Percentiles rank a stretch among this genome's conserved stretches.
Evolutionary conservation across 2,888 invertebrate species (phyloP).

Genomic region (Cataglyphis livida): DNA sequence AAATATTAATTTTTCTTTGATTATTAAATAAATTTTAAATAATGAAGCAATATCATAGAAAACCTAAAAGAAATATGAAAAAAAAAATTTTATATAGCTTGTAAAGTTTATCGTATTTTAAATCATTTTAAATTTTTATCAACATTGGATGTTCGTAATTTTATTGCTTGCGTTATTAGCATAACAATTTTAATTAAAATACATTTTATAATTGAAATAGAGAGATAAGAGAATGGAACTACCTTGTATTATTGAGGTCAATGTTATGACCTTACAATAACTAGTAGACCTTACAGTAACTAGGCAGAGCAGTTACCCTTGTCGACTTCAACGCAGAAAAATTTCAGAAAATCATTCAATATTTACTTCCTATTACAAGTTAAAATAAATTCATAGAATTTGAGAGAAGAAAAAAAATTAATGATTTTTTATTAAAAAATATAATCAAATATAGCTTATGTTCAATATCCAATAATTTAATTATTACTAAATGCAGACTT

Average conservation of each 20-base stretch:
- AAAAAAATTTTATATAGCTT: background rate
- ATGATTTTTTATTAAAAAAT: background rate
- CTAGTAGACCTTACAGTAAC: slow-evolving; percentile 19
- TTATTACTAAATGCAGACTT: background rate
- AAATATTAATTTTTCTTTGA: background rate
- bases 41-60: background rate
- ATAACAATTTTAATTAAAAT: background rate
- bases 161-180: background rate
- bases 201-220: slow-evolving; percentile 38
- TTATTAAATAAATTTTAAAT: slow-evolving; percentile 2
- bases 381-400: slow-evolving; percentile 3
- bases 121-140: background rate
- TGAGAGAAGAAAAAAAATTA: background rate
- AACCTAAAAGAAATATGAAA: background rate
- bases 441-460: background rate
- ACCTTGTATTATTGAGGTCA: slow-evolving; percentile 78
- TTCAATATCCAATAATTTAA: background rate
- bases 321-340: slow-evolving; percentile 63
- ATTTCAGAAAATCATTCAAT: slow-evolving; percentile 63
- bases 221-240: slow-evolving; percentile 65
- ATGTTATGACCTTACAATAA: slow-evolving; percentile 79
- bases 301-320: slow-evolving; percentile 79
- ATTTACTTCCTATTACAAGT: background rate
- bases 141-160: background rate
- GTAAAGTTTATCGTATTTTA: background rate